Evolutionary conservation across 2,113 vertebrate species (phyloP), one percentile per base, ranked within the genome.

Genomic region (Scatophagus argus): DNA sequence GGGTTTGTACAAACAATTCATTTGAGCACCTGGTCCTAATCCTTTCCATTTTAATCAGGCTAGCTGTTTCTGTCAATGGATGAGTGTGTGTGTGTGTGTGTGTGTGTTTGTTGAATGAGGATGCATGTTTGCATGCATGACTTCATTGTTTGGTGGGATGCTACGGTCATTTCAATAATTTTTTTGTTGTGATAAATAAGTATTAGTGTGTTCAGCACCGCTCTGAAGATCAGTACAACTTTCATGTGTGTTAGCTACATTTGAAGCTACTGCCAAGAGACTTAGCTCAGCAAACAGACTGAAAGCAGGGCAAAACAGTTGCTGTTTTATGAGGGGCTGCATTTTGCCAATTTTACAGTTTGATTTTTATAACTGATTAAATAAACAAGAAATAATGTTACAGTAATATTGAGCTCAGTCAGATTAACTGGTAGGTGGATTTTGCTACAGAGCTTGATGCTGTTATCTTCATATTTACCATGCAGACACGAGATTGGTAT

Each of bases 31-130:
- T 90, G 84, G 38, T 81, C 59, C 32, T 90, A 89, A 92, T 91
- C 89, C 89, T 75, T 79, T 85, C 82, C 78, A 85, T 91, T 91
- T 91, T 91, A 90, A 92, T 93, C 90, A 91, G 73, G 47, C 74
- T 74, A 79, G 79, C n/a, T 79, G 81, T 88, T 83, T 87, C 65
- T 90, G 67, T 87, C 81, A 84, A 51, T 84, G 88, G 77, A 66
- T 83, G 82, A 75, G 75, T 55, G 73, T 71, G 72, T 63, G 46
- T 83, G 70, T 60, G n/a, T 54, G 39, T 44, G 55, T 44, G 41
- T 16, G 41, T 83, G 70, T 62, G 14, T 59, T 36, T 43, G 56
- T 46, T 60, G 65, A 71, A 47, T 34, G 60, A 62, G 21, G 46
- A 14, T 0, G 36, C 31, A 49, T 70, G 71, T 79, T 52, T 89